Percentiles rank a stretch among this genome's conserved stretches.
Evolutionary conservation across 1,140 invertebrate species (phyloP).

Genomic region (Magallana angulata): DNA sequence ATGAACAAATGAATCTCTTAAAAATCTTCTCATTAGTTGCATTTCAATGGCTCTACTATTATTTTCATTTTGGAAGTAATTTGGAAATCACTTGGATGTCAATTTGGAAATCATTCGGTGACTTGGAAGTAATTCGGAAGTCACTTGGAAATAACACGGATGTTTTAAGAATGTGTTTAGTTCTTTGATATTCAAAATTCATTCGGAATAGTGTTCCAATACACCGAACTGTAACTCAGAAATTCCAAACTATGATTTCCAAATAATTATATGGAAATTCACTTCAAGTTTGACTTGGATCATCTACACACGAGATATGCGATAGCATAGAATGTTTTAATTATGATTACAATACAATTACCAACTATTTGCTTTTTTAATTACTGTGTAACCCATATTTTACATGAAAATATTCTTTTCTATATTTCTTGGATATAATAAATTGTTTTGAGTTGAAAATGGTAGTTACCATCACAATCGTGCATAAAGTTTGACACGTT

Average conservation of each 20-base stretch:
- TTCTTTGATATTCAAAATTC: background rate
- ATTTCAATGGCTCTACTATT: too few relatives aligned
- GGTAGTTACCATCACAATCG: too few relatives aligned
- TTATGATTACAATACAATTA: too few relatives aligned
- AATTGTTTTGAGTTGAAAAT: too few relatives aligned
- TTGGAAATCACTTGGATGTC: background rate
- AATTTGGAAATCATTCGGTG: background rate
- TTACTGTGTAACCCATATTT: too few relatives aligned
- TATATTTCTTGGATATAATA: too few relatives aligned
- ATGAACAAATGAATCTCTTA: too few relatives aligned
- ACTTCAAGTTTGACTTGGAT: background rate
- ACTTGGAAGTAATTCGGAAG: background rate
- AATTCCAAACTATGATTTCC: background rate
- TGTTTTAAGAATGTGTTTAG: background rate
- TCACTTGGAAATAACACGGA: conserved; percentile 14
- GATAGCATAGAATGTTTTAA: too few relatives aligned
- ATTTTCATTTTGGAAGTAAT: background rate
- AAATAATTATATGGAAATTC: background rate
- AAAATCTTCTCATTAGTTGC: too few relatives aligned
- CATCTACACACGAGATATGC: background rate
- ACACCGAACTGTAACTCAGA: conserved; percentile 25
- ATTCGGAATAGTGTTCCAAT: conserved; percentile 34
- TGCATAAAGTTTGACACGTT: too few relatives aligned
- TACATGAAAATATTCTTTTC: too few relatives aligned
- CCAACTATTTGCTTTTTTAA: too few relatives aligned